phyloP scores from a whole-genome alignment of 92 coral and sea anemone species.

The Parazoanthus swiftii region DNA sequence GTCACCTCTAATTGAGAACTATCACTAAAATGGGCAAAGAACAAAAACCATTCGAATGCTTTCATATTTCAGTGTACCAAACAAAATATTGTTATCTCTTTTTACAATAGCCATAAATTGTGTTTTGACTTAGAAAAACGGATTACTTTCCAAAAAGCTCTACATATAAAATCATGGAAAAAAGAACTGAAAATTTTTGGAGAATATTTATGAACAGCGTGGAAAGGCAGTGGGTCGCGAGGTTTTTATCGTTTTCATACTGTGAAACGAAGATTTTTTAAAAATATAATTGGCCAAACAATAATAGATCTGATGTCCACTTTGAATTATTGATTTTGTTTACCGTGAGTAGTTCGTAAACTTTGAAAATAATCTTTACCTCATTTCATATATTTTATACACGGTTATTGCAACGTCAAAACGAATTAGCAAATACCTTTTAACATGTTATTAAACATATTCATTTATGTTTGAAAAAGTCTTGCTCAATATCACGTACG shows the following conservation, averaged over 20 bases:
- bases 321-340: slow-evolving; percentile 37
- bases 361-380: slow-evolving; percentile 19
- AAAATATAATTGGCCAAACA: not conserved
- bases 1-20: not conserved
- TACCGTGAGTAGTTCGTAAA: not conserved
- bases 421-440: not conserved
- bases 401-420: not conserved
- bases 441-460: not conserved
- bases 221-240: not conserved
- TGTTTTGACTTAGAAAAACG: slow-evolving; percentile 10
- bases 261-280: not conserved
- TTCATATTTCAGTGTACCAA: not conserved
- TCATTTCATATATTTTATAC: not conserved
- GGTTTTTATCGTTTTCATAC: not conserved
- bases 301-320: not conserved
- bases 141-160: slow-evolving; percentile 3
- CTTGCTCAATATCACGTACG: not conserved
- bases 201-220: not conserved
- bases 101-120: not conserved
- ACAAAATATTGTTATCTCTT: not conserved
- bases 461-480: not conserved
- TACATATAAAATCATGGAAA: not conserved
- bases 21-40: not conserved
- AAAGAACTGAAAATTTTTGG: not conserved
- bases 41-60: not conserved